Percentiles rank a stretch among this genome's conserved stretches.
phyloP scores from a whole-genome alignment of 2,797 vertebrate genomes.

The Notolepis coatsorum region DNA sequence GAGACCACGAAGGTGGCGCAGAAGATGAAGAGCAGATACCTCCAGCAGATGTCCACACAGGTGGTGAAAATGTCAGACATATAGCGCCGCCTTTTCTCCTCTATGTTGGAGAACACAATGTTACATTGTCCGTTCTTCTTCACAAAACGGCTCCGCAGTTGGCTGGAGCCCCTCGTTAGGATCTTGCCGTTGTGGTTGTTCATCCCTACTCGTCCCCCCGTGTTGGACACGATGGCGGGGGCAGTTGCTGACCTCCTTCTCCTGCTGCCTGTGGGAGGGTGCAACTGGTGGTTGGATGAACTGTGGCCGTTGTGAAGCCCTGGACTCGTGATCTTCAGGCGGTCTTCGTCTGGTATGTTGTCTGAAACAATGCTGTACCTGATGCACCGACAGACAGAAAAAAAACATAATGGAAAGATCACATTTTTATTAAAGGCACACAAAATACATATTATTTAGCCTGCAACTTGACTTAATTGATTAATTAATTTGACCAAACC shows the following conservation, averaged over 20 bases:
- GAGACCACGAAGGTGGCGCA: slow-evolving; percentile 90
- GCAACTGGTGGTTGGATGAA: slow-evolving; percentile 39
- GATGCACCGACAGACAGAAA: slow-evolving; percentile 23
- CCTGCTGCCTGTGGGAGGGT: slow-evolving; percentile 39
- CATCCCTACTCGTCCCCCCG: slow-evolving; percentile 50
- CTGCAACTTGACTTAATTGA: no score
- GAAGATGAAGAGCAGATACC: slow-evolving; percentile 95
- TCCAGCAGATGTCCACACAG: slow-evolving; percentile 96
- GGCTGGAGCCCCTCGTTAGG: slow-evolving; percentile 79
- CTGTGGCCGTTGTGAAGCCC: slow-evolving; percentile 81
- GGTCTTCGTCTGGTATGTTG: slow-evolving; percentile 82
- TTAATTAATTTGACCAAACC: not conserved
- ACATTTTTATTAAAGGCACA: not conserved
- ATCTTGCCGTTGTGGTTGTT: slow-evolving; percentile 75
- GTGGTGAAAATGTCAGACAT: slow-evolving; percentile 97
- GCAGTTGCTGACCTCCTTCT: slow-evolving; percentile 44
- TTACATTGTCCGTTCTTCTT: slow-evolving; percentile 98
- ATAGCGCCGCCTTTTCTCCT: slow-evolving; percentile 93
- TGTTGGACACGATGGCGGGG: slow-evolving; percentile 27
- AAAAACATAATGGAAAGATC: no score
- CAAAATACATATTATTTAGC: not conserved
- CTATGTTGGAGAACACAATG: slow-evolving; percentile 93
- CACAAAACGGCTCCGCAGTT: slow-evolving; percentile 92
- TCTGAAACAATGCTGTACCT: slow-evolving; percentile 91
- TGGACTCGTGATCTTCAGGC: slow-evolving; percentile 80